Evolutionary conservation across 2,113 vertebrate species (phyloP), one percentile per base, ranked within the genome.

Genomic region (Micronycteris hirsuta): DNA sequence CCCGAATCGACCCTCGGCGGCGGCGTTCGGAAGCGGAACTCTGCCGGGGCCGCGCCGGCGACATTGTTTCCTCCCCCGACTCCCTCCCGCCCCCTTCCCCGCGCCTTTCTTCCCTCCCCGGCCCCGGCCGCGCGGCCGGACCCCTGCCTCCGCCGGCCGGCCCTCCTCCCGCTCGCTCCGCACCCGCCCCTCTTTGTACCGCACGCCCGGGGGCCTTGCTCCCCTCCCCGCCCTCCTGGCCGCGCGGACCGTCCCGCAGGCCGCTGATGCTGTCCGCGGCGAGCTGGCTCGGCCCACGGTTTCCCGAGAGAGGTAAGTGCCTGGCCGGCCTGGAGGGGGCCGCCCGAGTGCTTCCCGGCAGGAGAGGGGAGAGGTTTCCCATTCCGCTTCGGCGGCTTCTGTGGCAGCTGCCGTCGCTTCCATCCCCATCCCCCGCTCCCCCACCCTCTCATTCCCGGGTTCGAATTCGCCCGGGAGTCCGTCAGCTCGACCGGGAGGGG

Each of bases 31-130:
- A 97, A 96, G 96, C 93, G 97, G 97, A 98, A 97, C 97, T 90
- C 91, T 91, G 91, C 96, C 49, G 89, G 95, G 92, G 93, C 97
- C 61, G 96, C 91, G 89, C 96, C 91, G 93, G 95, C 96, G 89
- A 95, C 97, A 97, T 98, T 98, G 97, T 98, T 97, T 95, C 97
- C 98, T 94, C 95, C 92, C 96, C 95, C 70, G 17, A 2, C 54
- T 70, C 93, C 52, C 81, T 52, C 90, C 90, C 92, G 28, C 90
- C 91, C 94, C 87, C 90, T 52, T 67, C 68, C 67, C 78, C 67
- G 12, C 92, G 82, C 87, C 95, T 86, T 93, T 92, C 92, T 89
- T 76, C 87, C 95, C 95, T 89, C 86, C 88, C 56, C n/a, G 61
- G 31, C 90, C 95, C 80, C 47, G 47, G 93, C 97, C 78, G 88